Percentiles rank a stretch among this genome's conserved stretches.
These are phyloP conservation scores for Verasper variegatus DNA, from an alignment of 2,113 vertebrate species.

Conservation along the genomic window DNA sequence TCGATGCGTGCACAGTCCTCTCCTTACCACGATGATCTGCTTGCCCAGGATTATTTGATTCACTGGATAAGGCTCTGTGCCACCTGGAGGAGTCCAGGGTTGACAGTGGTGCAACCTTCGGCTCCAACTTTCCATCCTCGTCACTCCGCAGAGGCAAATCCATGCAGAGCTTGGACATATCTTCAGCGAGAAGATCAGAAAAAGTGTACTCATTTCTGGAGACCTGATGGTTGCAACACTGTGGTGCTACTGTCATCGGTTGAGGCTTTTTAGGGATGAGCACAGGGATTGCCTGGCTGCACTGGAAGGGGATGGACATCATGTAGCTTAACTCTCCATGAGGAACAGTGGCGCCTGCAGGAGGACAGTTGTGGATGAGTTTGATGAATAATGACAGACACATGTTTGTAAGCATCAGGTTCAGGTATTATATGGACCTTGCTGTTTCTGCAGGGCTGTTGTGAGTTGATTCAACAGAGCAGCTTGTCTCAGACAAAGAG, in stretches of 20 bases:
- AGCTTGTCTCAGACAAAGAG: conserved; percentile 84
- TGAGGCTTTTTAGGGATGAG: conserved; percentile 17
- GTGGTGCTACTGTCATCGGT: background rate
- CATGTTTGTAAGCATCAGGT: background rate
- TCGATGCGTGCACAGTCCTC: background rate
- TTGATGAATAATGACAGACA: background rate
- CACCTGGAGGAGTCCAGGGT: background rate
- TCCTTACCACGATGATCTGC: background rate
- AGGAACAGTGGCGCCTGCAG: conserved; percentile 42
- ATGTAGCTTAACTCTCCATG: conserved; percentile 41
- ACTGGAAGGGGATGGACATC: conserved; percentile 65
- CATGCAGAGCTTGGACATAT: conserved; percentile 70
- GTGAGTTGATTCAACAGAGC: conserved; percentile 82
- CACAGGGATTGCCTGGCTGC: conserved; percentile 40
- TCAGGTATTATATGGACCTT: conserved; percentile 53
- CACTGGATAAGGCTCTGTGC: conserved; percentile 8
- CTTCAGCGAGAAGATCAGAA: conserved; percentile 54
- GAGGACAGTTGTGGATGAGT: conserved; percentile 10
- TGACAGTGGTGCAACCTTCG: background rate
- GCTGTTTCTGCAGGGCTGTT: conserved; percentile 63
- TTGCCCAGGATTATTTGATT: background rate
- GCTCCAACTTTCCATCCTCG: conserved; percentile 2
- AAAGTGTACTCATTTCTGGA: conserved; percentile 15
- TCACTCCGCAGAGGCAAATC: conserved; percentile 21
- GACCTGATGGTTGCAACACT: background rate